phyloP scores from a whole-genome alignment of 2,113 vertebrate genomes.

The Tapirus terrestris region DNA sequence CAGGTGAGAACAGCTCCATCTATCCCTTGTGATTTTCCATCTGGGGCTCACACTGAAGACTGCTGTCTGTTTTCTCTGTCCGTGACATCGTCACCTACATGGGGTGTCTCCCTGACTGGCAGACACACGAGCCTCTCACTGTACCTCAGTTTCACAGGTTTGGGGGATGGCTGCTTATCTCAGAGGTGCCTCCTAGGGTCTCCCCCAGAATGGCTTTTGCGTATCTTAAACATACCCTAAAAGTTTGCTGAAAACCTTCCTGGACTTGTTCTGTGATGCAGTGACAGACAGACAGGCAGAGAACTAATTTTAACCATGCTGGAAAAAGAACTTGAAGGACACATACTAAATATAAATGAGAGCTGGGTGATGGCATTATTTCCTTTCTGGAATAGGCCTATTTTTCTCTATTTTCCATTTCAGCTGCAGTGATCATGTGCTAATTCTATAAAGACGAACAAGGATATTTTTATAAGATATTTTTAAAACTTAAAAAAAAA shows the following conservation, averaged over 20 bases:
- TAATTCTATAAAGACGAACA: constrained; percentile 59
- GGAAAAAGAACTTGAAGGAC: constrained; percentile 16
- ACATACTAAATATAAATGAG: constrained; percentile 52
- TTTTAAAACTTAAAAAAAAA: constrained; percentile 5
- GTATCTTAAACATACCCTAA: background rate
- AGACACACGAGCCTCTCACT: background rate
- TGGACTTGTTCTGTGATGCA: background rate
- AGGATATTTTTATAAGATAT: constrained; percentile 56
- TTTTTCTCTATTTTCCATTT: constrained; percentile 61
- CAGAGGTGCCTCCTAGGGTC: background rate
- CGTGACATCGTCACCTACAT: background rate
- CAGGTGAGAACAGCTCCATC: background rate
- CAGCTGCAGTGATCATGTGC: constrained; percentile 62
- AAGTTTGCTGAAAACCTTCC: background rate
- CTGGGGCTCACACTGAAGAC: background rate
- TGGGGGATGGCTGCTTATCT: background rate
- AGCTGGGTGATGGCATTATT: constrained; percentile 17
- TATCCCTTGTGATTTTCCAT: background rate
- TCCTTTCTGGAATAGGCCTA: constrained; percentile 48
- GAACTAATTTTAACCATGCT: constrained; percentile 27
- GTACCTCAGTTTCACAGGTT: background rate
- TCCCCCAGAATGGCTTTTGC: background rate
- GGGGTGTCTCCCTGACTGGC: background rate
- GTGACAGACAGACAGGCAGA: background rate
- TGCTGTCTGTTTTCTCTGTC: background rate